These are phyloP conservation scores for Leptinotarsa rubiginosa DNA, from an alignment of 2,888 invertebrate genomes.

Conservation along the genomic window DNA sequence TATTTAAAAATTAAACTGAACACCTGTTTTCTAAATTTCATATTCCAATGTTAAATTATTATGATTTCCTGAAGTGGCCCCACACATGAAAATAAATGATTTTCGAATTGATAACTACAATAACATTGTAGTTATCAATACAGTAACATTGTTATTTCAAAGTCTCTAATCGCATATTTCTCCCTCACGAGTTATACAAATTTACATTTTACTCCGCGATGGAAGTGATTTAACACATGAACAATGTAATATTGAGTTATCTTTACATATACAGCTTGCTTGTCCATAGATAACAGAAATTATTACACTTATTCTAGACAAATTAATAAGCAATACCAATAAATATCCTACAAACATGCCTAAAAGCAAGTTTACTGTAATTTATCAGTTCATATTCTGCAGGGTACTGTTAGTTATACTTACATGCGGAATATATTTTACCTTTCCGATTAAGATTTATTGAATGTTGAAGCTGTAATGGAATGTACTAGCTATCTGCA, in stretches of 20 bases:
- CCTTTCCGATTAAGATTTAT: constrained; percentile 1
- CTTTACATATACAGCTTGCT: constrained; percentile 21
- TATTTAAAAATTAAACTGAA: no score
- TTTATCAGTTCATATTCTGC: constrained; percentile 18
- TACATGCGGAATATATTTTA: constrained; percentile 10
- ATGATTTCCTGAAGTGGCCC: no score
- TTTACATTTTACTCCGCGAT: background rate
- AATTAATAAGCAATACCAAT: constrained; percentile 12
- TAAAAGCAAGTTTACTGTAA: constrained; percentile 28
- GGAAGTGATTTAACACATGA: constrained; percentile 5
- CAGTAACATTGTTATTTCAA: no score
- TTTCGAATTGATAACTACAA: no score
- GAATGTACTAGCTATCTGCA: background rate
- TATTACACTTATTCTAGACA: constrained; percentile 22
- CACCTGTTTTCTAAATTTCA: no score
- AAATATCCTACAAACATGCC: constrained; percentile 21
- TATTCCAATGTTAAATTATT: no score
- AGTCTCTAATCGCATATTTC: no score
- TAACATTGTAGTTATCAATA: no score
- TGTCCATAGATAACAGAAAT: constrained; percentile 22
- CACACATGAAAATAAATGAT: no score
- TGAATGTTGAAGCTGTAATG: background rate
- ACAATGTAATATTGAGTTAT: constrained; percentile 10
- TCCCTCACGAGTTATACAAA: background rate
- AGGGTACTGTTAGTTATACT: constrained; percentile 26